These are phyloP conservation scores for Neomonachus schauinslandi DNA, from an alignment of 2,113 vertebrate species.

Conservation along the genomic window DNA sequence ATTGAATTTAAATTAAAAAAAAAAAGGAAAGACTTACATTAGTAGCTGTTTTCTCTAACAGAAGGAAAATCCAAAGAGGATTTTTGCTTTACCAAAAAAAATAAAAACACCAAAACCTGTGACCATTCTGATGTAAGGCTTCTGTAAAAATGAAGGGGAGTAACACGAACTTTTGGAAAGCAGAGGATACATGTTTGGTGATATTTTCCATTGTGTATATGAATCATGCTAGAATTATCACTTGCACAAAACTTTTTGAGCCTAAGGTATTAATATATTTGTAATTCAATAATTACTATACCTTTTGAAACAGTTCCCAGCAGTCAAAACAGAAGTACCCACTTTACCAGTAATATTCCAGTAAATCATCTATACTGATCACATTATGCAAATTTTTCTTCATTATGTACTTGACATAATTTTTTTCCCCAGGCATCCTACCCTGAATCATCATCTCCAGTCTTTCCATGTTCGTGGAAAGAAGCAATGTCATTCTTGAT, in stretches of 20 bases:
- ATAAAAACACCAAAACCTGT: background rate
- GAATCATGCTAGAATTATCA: background rate
- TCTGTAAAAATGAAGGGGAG: background rate
- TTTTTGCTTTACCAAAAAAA: background rate
- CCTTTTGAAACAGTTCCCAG: background rate
- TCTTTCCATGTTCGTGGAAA: background rate
- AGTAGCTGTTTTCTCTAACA: background rate
- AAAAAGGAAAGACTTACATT: background rate
- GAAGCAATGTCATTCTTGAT: conserved; percentile 12
- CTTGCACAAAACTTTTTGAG: background rate
- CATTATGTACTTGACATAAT: background rate
- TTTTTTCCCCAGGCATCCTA: background rate
- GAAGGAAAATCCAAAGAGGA: background rate
- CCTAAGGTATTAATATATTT: background rate
- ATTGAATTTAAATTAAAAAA: background rate
- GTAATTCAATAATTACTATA: background rate
- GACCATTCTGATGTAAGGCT: background rate
- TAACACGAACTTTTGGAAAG: background rate
- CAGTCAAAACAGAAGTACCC: conserved; percentile 1
- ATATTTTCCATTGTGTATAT: background rate
- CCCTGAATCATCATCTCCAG: background rate
- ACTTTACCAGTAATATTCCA: background rate
- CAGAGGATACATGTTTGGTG: background rate
- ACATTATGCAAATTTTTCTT: conserved; percentile 33
- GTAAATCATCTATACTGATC: background rate